A percentile compares a stretch with the other conserved stretches of the same genome.
Evolutionary conservation across 2,797 vertebrate species (phyloP).

Genomic region (Sebastes wilsoni): DNA sequence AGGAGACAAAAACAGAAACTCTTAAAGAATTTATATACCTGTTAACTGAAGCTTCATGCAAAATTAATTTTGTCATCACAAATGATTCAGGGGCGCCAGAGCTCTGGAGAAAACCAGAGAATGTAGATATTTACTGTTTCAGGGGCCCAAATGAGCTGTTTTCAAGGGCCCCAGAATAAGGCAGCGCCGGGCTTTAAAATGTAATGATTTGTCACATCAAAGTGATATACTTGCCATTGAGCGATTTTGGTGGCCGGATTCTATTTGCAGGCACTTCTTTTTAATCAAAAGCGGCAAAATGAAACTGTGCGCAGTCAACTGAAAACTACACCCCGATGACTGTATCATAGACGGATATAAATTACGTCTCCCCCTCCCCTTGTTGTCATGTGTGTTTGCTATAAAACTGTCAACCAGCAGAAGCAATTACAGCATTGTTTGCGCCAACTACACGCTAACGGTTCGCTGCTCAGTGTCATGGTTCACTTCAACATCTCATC

Average conservation of each 20-base stretch:
- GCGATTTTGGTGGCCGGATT: conserved; percentile 42
- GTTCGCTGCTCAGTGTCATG: conserved; percentile 38
- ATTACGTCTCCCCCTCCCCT: conserved; percentile 31
- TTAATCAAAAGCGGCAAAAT: conserved; percentile 62
- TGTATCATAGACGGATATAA: conserved; percentile 49
- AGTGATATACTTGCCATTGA: conserved; percentile 45
- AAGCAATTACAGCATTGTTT: conserved; percentile 66
- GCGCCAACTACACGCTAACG: conserved; percentile 22
- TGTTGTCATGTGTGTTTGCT: conserved; percentile 57
- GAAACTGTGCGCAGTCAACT: conserved; percentile 41
- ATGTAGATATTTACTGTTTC: conserved; percentile 7
- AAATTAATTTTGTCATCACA: background rate
- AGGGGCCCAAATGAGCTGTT: background rate
- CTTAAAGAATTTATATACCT: background rate
- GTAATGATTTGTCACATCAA: conserved; percentile 52
- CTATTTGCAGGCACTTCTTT: conserved; percentile 33
- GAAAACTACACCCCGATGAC: conserved; percentile 47
- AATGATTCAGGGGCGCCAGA: conserved; percentile 9
- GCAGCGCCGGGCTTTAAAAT: conserved; percentile 17
- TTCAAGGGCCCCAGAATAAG: background rate
- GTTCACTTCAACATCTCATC: conserved; percentile 53
- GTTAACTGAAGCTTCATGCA: conserved; percentile 1
- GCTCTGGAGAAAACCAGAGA: background rate
- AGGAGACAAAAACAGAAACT: background rate
- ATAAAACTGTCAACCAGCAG: conserved; percentile 66